These are phyloP conservation scores for Phragmatobia fuliginosa DNA, from an alignment of 2,888 invertebrate genomes.

Conservation along the genomic window DNA sequence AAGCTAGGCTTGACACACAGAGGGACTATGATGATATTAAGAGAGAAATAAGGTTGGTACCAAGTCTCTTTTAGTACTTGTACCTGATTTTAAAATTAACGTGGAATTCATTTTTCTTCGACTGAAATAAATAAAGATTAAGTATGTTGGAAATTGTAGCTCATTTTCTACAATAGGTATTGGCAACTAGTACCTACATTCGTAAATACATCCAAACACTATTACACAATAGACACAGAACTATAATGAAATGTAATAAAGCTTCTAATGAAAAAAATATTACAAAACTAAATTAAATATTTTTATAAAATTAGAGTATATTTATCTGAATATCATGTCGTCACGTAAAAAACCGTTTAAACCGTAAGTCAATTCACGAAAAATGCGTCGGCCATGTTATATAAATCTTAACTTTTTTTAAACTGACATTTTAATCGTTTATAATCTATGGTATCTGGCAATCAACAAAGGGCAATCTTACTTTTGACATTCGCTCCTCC, in stretches of 20 bases:
- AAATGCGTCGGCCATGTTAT: neutral
- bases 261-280: too few species aligned
- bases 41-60: slow-evolving; percentile 91
- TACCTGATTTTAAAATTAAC: too few species aligned
- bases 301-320: too few species aligned
- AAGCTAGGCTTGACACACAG: slow-evolving; percentile 94
- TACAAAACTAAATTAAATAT: too few species aligned
- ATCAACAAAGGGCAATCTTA: neutral
- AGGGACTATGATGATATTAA: slow-evolving; percentile 97
- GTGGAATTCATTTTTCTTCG: too few species aligned
- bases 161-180: neutral
- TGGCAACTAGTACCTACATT: too few species aligned
- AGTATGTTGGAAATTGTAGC: neutral
- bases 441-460: neutral
- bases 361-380: neutral
- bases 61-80: neutral
- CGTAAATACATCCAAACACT: too few species aligned
- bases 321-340: too few species aligned
- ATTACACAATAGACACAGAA: neutral
- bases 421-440: neutral
- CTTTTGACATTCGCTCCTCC: neutral
- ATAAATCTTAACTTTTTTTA: neutral
- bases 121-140: too few species aligned
- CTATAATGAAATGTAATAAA: too few species aligned
- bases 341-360: too few species aligned